Evolutionary conservation across 2,797 vertebrate species (phyloP).

Genomic region (Propithecus perrieri): DNA sequence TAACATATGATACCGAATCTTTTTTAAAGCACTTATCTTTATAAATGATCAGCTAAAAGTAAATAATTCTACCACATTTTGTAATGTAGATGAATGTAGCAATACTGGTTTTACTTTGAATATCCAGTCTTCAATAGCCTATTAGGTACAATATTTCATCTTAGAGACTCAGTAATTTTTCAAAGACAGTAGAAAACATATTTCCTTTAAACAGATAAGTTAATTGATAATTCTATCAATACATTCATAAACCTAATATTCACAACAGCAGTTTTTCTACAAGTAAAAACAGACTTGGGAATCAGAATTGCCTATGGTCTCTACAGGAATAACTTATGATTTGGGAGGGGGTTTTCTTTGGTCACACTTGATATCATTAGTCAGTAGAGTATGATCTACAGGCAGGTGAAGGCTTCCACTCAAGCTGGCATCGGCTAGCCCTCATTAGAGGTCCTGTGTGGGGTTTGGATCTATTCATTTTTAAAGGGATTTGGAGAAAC

Average conservation of each 20-base stretch:
- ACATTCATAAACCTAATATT: constrained; percentile 29
- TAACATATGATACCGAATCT: neutral
- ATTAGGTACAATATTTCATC: neutral
- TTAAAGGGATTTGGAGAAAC: constrained; percentile 36
- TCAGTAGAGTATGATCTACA: neutral
- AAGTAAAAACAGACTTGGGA: neutral
- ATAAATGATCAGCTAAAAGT: constrained; percentile 17
- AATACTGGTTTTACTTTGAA: constrained; percentile 36
- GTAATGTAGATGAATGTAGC: neutral
- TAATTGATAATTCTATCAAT: neutral
- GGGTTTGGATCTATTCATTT: neutral
- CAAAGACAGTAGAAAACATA: neutral
- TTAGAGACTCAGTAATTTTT: constrained; percentile 1
- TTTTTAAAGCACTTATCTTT: neutral
- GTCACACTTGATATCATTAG: neutral
- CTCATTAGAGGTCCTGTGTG: neutral
- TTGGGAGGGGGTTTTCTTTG: neutral
- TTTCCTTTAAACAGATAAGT: constrained; percentile 45
- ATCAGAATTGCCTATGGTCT: neutral
- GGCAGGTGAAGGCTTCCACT: neutral
- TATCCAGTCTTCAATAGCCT: neutral
- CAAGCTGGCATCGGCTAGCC: neutral
- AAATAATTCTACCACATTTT: constrained; percentile 29
- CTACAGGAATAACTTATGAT: neutral
- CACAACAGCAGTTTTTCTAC: neutral